Evolutionary conservation across 2,888 invertebrate species (phyloP).

Genomic region (Drosophila neonasuta): DNA sequence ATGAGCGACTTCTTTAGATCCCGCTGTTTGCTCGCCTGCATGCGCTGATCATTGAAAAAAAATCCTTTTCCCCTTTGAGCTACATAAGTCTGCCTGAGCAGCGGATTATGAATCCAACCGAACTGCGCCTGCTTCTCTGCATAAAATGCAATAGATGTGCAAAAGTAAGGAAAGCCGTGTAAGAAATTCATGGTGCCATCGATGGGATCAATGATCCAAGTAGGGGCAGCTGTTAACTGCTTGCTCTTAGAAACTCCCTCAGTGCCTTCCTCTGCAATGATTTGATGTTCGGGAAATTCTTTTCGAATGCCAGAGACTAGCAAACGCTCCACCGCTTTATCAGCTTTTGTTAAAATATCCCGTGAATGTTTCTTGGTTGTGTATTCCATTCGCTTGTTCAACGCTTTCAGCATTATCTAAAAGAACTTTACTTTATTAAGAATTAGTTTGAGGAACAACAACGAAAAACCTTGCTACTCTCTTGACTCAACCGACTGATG

Average conservation of each 20-base stretch:
- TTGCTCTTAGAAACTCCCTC: slow-evolving; percentile 87
- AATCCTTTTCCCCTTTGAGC: slow-evolving; percentile 8
- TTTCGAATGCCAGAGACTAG: slow-evolving; percentile 88
- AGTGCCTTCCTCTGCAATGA: slow-evolving; percentile 88
- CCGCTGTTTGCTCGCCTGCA: too few relatives aligned
- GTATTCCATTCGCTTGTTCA: slow-evolving; percentile 18
- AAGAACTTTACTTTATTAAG: background rate
- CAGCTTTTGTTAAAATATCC: slow-evolving; percentile 97
- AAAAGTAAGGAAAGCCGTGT: slow-evolving; percentile 64
- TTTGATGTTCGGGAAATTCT: slow-evolving; percentile 90
- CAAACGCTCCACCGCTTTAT: slow-evolving; percentile 93
- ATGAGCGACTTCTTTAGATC: too few relatives aligned
- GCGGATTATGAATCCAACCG: background rate
- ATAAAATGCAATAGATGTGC: slow-evolving; percentile 58
- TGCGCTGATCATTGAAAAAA: slow-evolving; percentile 21
- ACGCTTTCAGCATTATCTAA: slow-evolving; percentile 23
- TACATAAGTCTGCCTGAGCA: slow-evolving; percentile 36
- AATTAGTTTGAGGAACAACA: too few relatives aligned
- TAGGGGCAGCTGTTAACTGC: slow-evolving; percentile 29
- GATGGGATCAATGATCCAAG: slow-evolving; percentile 64
- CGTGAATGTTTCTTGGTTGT: slow-evolving; percentile 90
- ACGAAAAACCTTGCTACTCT: slow-evolving; percentile 85
- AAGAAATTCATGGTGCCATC: slow-evolving; percentile 65
- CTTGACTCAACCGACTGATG: slow-evolving; percentile 85
- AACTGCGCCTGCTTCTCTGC: slow-evolving; percentile 25